Evolutionary conservation across 2,888 invertebrate species (phyloP).

Genomic region (Campaea margaritaria): DNA sequence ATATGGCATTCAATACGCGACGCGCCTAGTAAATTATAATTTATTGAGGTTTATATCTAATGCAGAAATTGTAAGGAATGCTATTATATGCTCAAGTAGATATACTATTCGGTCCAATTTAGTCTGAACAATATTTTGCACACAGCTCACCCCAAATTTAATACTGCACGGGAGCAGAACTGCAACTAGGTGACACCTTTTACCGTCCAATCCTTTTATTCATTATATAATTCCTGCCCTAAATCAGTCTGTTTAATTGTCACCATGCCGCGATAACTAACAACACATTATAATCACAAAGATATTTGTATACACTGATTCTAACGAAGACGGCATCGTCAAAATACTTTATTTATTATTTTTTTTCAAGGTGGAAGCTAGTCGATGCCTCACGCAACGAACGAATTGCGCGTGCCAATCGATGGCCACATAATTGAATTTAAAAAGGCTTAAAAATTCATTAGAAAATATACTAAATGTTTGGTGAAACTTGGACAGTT

Average conservation of each 20-base stretch:
- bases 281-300: conserved; percentile 73
- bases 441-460: conserved; percentile 10
- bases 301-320: conserved; percentile 77
- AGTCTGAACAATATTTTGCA: conserved; percentile 35
- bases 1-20: too few species aligned
- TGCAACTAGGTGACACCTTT: conserved; percentile 53
- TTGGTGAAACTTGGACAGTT: conserved; percentile 4
- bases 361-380: conserved; percentile 29
- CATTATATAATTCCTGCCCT: conserved; percentile 60
- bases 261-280: conserved; percentile 66
- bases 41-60: too few species aligned
- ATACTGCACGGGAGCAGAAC: conserved; percentile 69
- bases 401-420: conserved; percentile 16
- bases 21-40: too few species aligned
- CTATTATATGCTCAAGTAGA: too few species aligned
- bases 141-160: conserved; percentile 63
- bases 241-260: conserved; percentile 75
- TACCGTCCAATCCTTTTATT: conserved; percentile 44
- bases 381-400: conserved; percentile 17
- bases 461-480: background rate
- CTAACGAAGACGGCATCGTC: conserved; percentile 73
- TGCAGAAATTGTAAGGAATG: too few species aligned
- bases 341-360: conserved; percentile 61
- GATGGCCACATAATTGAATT: background rate
- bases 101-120: background rate